A percentile compares a stretch with the other conserved stretches of the same genome.
These are phyloP conservation scores for Cheiracanthium punctorium DNA, from an alignment of 2,888 invertebrate species.

Conservation along the genomic window DNA sequence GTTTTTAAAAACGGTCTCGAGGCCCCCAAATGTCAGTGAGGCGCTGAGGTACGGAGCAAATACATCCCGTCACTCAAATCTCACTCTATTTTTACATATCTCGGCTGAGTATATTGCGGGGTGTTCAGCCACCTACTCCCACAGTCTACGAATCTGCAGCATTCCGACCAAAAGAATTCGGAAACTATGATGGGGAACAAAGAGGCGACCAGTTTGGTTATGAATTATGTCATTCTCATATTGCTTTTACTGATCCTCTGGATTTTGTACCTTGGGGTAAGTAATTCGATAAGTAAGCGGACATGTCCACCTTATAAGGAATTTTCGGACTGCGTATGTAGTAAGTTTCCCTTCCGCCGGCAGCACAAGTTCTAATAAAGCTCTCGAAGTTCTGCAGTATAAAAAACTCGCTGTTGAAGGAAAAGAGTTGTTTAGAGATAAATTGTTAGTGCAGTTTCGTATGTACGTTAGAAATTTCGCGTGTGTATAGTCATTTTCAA, in stretches of 20 bases:
- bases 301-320: too few relatives aligned
- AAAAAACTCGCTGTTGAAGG: too few relatives aligned
- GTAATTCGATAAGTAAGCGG: slow-evolving; percentile 10
- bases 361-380: too few relatives aligned
- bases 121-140: slow-evolving; percentile 21
- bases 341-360: too few relatives aligned
- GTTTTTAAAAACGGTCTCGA: slow-evolving; percentile 12
- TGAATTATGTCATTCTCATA: slow-evolving; percentile 70
- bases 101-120: slow-evolving; percentile 30
- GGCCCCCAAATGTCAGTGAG: not conserved
- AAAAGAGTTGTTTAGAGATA: too few relatives aligned
- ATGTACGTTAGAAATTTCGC: too few relatives aligned
- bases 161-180: slow-evolving; percentile 20
- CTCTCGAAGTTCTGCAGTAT: too few relatives aligned
- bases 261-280: slow-evolving; percentile 68
- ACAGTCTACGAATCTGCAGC: slow-evolving; percentile 12
- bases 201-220: slow-evolving; percentile 68
- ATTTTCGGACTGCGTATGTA: too few relatives aligned
- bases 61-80: slow-evolving; percentile 60
- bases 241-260: slow-evolving; percentile 63
- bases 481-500: too few relatives aligned
- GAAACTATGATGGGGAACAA: slow-evolving; percentile 52
- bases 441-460: too few relatives aligned
- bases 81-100: slow-evolving; percentile 68
- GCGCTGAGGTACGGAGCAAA: slow-evolving; percentile 27